Evolutionary conservation across 2,888 invertebrate species (phyloP), one percentile per base, ranked within the genome.

Genomic region (Acleris sparsana): DNA sequence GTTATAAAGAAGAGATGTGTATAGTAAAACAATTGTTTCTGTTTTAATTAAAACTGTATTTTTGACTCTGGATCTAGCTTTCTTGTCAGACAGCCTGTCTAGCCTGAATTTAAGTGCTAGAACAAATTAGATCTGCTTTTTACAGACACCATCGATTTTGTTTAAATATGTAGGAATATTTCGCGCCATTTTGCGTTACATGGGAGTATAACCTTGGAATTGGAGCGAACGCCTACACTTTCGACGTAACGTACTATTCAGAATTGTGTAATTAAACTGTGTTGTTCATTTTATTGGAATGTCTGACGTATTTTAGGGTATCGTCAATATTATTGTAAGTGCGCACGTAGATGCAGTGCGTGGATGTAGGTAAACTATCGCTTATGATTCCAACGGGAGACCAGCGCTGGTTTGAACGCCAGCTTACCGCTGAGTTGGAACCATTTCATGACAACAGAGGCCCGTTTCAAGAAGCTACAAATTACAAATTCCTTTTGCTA

Each of bases 181-280:
- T 61, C 55, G 55, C 60, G 65, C 65, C 60, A 61, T 56, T 39
- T 25, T 49, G 3, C 53, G 20, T 39, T 55, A 48, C 53, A 60
- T 56, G 51, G 49, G 39, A 55, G 11, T 46, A 51, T 82, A 85
- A 88, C 91, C 91, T 91, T 91, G 90, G 71, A 70, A 48, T 67
- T 70, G 73, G 76, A 78, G 80, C 80, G 79, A 73, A 80, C 86
- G 79, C 89, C 88, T 82, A 88, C 88, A 78, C 80, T 78, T 81
- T 73, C 75, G 79, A 79, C 79, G 76, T 78, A 78, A 79, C 62
- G 55, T 78, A 76, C 88, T 88, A 85, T 85, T 86, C 86, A 86
- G 86, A 77, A 77, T 70, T 71, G 70, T 78, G 57, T 52, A 62
- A 66, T 66, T 56, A 62, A 51, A 65, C 18, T 25, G 49, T 65